Evolutionary conservation across 2,888 invertebrate genomes (phyloP).

Genomic region (Lasioglossum oenotherae): DNA sequence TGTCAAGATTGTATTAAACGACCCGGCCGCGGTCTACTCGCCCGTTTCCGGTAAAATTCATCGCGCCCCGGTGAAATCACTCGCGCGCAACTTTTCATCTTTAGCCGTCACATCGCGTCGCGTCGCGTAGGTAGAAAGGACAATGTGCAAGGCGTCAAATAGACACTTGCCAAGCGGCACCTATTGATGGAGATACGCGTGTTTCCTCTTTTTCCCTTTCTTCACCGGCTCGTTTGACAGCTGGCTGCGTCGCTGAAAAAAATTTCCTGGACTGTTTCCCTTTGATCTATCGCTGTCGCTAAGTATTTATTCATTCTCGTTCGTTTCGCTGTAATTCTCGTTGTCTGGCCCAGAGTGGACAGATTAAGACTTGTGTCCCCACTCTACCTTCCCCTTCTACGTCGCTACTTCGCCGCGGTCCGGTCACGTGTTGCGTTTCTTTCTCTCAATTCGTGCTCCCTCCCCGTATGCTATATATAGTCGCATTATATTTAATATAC

Average conservation of each 20-base stretch:
- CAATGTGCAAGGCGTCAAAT: neutral
- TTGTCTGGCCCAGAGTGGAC: neutral
- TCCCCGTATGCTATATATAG: too few species aligned
- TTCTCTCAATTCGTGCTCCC: too few species aligned
- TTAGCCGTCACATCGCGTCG: neutral
- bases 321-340: neutral
- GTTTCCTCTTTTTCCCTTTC: neutral
- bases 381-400: too few species aligned
- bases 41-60: conserved; percentile 30
- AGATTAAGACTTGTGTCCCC: too few species aligned
- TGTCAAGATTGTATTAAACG: conserved; percentile 54
- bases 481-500: too few species aligned
- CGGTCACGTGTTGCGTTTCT: too few species aligned
- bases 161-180: conserved; percentile 1
- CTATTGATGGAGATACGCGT: neutral
- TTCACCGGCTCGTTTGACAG: neutral
- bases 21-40: conserved; percentile 6
- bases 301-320: neutral
- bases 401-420: too few species aligned
- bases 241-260: neutral
- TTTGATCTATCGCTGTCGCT: neutral
- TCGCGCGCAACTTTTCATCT: neutral
- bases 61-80: neutral
- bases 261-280: neutral
- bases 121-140: neutral